Evolutionary conservation across 2,888 invertebrate genomes (phyloP).

Genomic region (Drosophila neoperkinsi): DNA sequence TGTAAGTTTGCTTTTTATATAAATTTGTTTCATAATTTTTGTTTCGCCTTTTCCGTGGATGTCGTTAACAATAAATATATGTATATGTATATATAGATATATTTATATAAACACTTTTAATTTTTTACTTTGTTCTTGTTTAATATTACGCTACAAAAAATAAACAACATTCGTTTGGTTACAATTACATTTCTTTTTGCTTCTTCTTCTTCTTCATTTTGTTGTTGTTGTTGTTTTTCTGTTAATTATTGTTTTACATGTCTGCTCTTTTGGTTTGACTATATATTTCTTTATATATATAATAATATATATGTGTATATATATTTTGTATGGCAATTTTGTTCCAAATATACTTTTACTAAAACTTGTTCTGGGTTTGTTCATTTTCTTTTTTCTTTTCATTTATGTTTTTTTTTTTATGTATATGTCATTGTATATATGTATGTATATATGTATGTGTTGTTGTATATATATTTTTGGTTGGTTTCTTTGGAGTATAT

Average conservation of each 20-base stretch:
- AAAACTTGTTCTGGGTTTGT: slow-evolving; percentile 76
- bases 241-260: slow-evolving; percentile 69
- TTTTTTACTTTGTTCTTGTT: slow-evolving; percentile 47
- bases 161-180: slow-evolving; percentile 77
- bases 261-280: slow-evolving; percentile 66
- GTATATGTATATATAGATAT: slow-evolving; percentile 58
- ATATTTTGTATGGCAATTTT: slow-evolving; percentile 76
- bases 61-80: slow-evolving; percentile 80
- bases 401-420: slow-evolving; percentile 26
- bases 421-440: slow-evolving; percentile 70
- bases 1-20: slow-evolving; percentile 76
- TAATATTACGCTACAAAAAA: slow-evolving; percentile 80
- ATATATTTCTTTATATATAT: slow-evolving; percentile 46
- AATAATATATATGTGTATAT: slow-evolving; percentile 44
- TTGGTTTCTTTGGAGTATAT: slow-evolving; percentile 85
- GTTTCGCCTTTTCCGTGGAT: slow-evolving; percentile 80
- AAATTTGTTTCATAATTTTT: slow-evolving; percentile 73
- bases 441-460: slow-evolving; percentile 72
- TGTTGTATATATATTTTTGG: slow-evolving; percentile 83
- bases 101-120: slow-evolving; percentile 65
- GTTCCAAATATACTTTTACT: slow-evolving; percentile 81
- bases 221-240: slow-evolving; percentile 41
- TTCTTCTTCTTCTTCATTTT: neutral
- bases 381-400: slow-evolving; percentile 43
- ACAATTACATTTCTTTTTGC: slow-evolving; percentile 58